Conservation (phyloP, 2,888 invertebrate genomes). For the Cheilosia impressa region DNA sequence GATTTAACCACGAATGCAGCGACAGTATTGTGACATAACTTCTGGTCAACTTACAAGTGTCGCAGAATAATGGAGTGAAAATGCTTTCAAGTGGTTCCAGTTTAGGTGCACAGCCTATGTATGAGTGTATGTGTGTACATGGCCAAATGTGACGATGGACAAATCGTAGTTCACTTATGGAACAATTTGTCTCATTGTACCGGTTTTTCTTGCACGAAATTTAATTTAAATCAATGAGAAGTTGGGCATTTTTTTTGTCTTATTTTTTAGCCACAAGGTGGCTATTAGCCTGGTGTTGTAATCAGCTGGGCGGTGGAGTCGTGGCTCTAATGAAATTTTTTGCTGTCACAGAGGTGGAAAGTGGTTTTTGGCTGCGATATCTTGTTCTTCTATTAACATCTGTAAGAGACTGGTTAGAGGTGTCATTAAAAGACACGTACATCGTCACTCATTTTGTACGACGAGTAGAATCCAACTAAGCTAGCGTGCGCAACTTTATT, state of each 20-base stretch:
- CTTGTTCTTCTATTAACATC: not conserved
- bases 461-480: too few relatives aligned
- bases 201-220: constrained; percentile 37
- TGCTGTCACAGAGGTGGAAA: constrained; percentile 36
- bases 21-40: constrained; percentile 38
- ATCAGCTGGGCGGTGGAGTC: constrained; percentile 16
- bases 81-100: constrained; percentile 12
- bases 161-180: constrained; percentile 41
- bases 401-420: constrained; percentile 19
- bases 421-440: constrained; percentile 8
- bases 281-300: constrained; percentile 46
- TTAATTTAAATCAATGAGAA: constrained; percentile 24
- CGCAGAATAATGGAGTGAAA: constrained; percentile 22
- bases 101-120: not conserved
- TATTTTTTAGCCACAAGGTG: constrained; percentile 14
- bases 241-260: constrained; percentile 9
- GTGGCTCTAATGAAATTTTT: constrained; percentile 35
- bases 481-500: too few relatives aligned
- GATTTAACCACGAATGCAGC: constrained; percentile 1
- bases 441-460: not conserved
- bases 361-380: constrained; percentile 25
- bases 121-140: not conserved
- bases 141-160: constrained; percentile 6
- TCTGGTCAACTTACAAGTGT: constrained; percentile 37
- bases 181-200: constrained; percentile 52